phyloP scores from a whole-genome alignment of 1,140 invertebrate genomes.

The Armadillidium nasatum region DNA sequence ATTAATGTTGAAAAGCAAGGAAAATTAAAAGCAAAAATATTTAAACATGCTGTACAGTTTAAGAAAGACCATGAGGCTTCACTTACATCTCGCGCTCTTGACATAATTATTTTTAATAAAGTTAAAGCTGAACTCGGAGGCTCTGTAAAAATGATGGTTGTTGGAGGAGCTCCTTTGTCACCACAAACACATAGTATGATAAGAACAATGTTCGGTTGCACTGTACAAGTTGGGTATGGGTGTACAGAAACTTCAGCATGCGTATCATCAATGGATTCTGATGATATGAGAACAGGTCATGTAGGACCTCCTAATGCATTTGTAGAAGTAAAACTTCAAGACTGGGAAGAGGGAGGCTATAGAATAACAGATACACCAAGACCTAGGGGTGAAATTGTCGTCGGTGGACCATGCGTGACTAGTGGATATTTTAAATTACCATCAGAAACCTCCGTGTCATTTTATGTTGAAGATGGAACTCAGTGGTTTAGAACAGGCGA shows the following conservation, averaged over 20 bases:
- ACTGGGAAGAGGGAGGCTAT: conserved; percentile 61
- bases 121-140: conserved; percentile 81
- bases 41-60: conserved; percentile 32
- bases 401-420: conserved; percentile 56
- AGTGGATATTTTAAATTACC: conserved; percentile 56
- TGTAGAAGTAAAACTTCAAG: conserved; percentile 51
- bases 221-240: conserved; percentile 91
- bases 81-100: conserved; percentile 45
- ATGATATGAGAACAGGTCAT: conserved; percentile 48
- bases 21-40: conserved; percentile 33
- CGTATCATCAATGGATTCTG: conserved; percentile 80
- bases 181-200: conserved; percentile 93
- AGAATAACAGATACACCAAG: conserved; percentile 62
- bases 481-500: conserved; percentile 59
- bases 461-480: conserved; percentile 51
- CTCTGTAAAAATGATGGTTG: conserved; percentile 74
- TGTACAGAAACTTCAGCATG: conserved; percentile 94
- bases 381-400: conserved; percentile 87
- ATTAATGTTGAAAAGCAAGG: conserved; percentile 39
- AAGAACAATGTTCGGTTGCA: conserved; percentile 84
- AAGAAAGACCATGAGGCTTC: conserved; percentile 31
- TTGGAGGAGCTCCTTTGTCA: conserved; percentile 91
- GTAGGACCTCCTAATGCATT: conserved; percentile 42
- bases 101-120: conserved; percentile 67
- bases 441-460: conserved; percentile 56